Conservation (phyloP, 2,888 invertebrate species). For the Hofmannophila pseudospretella region DNA sequence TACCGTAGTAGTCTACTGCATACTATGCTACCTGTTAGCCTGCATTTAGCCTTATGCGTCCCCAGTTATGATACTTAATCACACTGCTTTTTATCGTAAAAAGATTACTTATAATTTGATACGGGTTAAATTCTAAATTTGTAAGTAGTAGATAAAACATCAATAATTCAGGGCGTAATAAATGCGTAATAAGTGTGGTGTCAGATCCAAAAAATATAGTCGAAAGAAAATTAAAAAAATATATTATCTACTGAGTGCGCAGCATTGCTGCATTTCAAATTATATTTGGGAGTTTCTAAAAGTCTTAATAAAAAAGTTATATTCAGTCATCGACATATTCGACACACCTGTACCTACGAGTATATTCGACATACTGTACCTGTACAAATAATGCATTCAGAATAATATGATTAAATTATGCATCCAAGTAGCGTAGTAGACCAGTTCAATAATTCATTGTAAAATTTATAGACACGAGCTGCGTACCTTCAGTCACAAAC, state of each 20-base stretch:
- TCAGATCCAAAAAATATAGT: too few species aligned
- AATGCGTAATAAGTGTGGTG: too few species aligned
- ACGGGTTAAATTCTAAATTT: too few species aligned
- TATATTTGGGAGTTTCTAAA: slow-evolving; percentile 3
- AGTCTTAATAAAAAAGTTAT: slow-evolving; percentile 1
- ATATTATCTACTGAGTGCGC: too few species aligned
- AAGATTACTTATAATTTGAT: too few species aligned
- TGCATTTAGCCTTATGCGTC: slow-evolving; percentile 36
- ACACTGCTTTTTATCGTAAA: slow-evolving; percentile 36
- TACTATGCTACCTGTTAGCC: slow-evolving; percentile 43
- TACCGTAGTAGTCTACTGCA: slow-evolving; percentile 58
- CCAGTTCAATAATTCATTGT: slow-evolving; percentile 63
- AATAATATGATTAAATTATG: slow-evolving; percentile 61
- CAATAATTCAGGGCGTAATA: too few species aligned
- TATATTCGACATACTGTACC: neutral
- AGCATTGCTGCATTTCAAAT: too few species aligned
- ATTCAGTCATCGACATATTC: neutral
- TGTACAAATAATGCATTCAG: neutral
- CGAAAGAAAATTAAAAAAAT: too few species aligned
- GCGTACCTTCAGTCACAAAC: slow-evolving; percentile 59
- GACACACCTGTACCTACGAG: neutral
- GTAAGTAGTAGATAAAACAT: too few species aligned
- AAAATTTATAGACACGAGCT: slow-evolving; percentile 63
- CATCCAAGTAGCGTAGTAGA: slow-evolving; percentile 44
- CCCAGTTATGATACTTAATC: slow-evolving; percentile 46